These are phyloP conservation scores for Drosophila cognata DNA, from an alignment of 2,888 invertebrate genomes.

Conservation along the genomic window DNA sequence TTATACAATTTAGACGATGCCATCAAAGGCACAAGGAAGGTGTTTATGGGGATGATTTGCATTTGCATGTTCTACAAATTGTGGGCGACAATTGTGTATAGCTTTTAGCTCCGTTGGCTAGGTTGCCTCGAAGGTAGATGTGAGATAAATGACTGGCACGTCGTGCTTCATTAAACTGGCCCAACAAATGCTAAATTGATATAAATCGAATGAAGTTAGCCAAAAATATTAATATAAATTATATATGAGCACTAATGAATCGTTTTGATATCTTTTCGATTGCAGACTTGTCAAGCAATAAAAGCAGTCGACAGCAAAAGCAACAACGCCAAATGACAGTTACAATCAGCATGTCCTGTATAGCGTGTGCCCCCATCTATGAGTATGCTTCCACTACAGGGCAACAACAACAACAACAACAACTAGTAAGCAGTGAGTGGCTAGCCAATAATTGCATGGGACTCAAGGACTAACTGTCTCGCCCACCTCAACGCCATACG, in stretches of 20 bases:
- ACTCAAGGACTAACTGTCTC: constrained; percentile 38
- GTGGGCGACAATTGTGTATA: constrained; percentile 10
- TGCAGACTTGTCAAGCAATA: constrained; percentile 59
- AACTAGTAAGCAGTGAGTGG: constrained; percentile 48
- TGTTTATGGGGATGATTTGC: constrained; percentile 67
- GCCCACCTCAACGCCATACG: constrained; percentile 9
- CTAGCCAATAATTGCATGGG: constrained; percentile 58
- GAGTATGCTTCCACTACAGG: constrained; percentile 33
- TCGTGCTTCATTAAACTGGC: constrained; percentile 68
- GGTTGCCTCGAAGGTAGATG: constrained; percentile 11
- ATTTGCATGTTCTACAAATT: constrained; percentile 67
- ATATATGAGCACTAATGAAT: constrained; percentile 62
- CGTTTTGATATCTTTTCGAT: constrained; percentile 68
- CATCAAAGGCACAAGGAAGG: constrained; percentile 67
- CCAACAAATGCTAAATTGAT: constrained; percentile 70
- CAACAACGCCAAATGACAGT: constrained; percentile 41
- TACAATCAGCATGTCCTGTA: constrained; percentile 46
- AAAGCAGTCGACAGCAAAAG: constrained; percentile 24
- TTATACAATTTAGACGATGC: constrained; percentile 54
- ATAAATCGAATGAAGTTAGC: constrained; percentile 56
- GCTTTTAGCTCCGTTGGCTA: background rate
- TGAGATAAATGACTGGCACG: constrained; percentile 56
- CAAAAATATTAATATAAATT: constrained; percentile 29
- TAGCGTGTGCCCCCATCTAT: constrained; percentile 30
- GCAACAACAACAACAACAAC: constrained; percentile 6